Conservation (phyloP, 2,113 vertebrate species). For the crab-eating macaque (Macaca fascicularis) region DNA sequence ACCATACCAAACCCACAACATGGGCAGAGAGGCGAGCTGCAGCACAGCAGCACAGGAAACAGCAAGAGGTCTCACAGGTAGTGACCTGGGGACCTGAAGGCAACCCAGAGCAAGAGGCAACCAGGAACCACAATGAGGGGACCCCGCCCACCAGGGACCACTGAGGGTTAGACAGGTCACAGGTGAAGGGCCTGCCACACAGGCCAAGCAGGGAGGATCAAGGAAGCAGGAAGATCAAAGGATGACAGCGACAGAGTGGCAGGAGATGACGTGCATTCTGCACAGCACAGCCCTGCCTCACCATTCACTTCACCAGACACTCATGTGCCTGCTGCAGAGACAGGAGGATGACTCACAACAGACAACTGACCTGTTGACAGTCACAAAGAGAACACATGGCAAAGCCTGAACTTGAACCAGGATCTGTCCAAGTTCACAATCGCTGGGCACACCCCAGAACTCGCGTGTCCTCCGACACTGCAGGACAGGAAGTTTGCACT, state of each 20-base stretch:
- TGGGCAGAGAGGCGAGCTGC: not conserved
- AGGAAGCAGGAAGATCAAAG: not conserved
- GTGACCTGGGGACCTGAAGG: no score
- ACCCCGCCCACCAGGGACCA: not conserved
- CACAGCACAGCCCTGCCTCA: not conserved
- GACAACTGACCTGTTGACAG: not conserved
- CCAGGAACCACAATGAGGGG: not conserved
- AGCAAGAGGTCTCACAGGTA: fast-evolving
- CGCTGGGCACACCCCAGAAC: no score
- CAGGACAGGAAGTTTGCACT: not conserved
- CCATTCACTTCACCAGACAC: no score
- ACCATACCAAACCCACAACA: not conserved
- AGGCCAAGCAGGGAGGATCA: not conserved
- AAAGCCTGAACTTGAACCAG: not conserved
- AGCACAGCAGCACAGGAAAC: not conserved
- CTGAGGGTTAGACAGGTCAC: not conserved
- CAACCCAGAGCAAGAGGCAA: not conserved
- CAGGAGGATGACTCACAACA: not conserved
- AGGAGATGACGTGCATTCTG: not conserved
- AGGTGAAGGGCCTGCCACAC: no score
- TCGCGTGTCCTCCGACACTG: not conserved
- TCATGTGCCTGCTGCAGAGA: not conserved
- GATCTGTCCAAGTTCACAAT: not conserved
- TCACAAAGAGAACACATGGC: not conserved
- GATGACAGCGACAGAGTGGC: no score